A percentile compares a stretch with the other conserved stretches of the same genome.
Conservation (phyloP, 1,140 invertebrate genomes). For the Oreohelix idahoensis region DNA sequence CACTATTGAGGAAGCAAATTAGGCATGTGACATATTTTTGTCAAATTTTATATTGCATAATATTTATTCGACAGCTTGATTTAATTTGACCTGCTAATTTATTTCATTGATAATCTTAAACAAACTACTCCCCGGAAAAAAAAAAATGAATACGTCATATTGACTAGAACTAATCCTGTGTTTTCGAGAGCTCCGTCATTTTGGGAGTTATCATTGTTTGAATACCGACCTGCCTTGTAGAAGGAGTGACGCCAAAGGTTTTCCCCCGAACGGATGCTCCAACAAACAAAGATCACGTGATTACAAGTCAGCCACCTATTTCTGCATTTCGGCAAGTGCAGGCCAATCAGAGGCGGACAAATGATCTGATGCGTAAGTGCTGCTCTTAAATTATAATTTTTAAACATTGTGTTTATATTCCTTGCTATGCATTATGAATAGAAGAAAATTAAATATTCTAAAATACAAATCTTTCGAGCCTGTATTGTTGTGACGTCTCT, state of each 20-base stretch:
- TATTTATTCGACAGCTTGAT: too few relatives aligned
- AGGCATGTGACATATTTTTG: too few relatives aligned
- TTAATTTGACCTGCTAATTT: too few relatives aligned
- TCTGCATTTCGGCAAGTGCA: background rate
- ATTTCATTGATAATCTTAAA: too few relatives aligned
- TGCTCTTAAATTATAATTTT: background rate
- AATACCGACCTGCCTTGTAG: background rate
- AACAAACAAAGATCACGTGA: background rate
- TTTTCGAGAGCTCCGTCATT: background rate
- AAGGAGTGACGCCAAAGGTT: background rate
- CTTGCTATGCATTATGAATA: too few relatives aligned
- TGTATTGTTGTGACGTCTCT: too few relatives aligned
- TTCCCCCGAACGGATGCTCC: background rate
- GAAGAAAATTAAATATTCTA: too few relatives aligned
- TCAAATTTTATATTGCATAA: too few relatives aligned
- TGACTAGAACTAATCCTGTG: background rate
- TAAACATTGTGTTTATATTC: background rate
- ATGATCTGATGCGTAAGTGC: background rate
- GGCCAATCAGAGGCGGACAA: background rate
- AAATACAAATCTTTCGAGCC: too few relatives aligned
- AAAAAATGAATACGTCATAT: too few relatives aligned
- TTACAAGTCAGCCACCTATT: background rate
- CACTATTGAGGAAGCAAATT: too few relatives aligned
- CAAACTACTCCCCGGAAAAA: too few relatives aligned
- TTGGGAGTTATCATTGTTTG: conserved; percentile 17